These are phyloP conservation scores for Pachliopta kotzebuea DNA, from an alignment of 2,888 invertebrate species.

Conservation along the genomic window DNA sequence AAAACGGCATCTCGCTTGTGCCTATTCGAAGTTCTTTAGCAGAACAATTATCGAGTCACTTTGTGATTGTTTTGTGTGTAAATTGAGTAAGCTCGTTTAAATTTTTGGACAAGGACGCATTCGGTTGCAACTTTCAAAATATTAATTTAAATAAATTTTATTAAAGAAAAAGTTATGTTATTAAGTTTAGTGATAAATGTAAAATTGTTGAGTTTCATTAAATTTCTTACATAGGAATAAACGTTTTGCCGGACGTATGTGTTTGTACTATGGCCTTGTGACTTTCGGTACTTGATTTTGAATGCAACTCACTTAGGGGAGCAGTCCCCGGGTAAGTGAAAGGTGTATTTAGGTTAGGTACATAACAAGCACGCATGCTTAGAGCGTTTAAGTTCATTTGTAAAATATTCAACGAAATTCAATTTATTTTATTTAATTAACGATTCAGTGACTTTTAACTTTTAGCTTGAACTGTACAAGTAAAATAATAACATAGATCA, in stretches of 20 bases:
- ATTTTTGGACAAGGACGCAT: slow-evolving; percentile 18
- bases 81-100: slow-evolving; percentile 5
- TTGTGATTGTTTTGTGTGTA: slow-evolving; percentile 13
- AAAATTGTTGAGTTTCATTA: not conserved
- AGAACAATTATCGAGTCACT: slow-evolving; percentile 16
- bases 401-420: slow-evolving; percentile 3
- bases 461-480: not conserved
- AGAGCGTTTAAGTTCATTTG: slow-evolving; percentile 3
- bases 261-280: slow-evolving; percentile 12
- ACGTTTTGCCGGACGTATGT: slow-evolving; percentile 10
- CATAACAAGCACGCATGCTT: slow-evolving; percentile 6
- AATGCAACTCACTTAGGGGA: slow-evolving; percentile 16
- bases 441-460: not conserved
- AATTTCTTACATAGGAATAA: slow-evolving; percentile 1
- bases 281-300: slow-evolving; percentile 18
- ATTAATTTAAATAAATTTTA: slow-evolving; percentile 1
- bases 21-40: slow-evolving; percentile 10
- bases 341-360: slow-evolving; percentile 16
- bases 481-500: not conserved
- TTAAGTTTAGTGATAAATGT: not conserved
- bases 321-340: slow-evolving; percentile 19
- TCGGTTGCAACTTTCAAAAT: slow-evolving; percentile 14
- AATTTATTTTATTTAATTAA: not conserved
- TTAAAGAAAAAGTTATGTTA: not conserved
- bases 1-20: slow-evolving; percentile 5